Conservation (phyloP, 2,888 invertebrate genomes). For the Cantharis nigra region DNA sequence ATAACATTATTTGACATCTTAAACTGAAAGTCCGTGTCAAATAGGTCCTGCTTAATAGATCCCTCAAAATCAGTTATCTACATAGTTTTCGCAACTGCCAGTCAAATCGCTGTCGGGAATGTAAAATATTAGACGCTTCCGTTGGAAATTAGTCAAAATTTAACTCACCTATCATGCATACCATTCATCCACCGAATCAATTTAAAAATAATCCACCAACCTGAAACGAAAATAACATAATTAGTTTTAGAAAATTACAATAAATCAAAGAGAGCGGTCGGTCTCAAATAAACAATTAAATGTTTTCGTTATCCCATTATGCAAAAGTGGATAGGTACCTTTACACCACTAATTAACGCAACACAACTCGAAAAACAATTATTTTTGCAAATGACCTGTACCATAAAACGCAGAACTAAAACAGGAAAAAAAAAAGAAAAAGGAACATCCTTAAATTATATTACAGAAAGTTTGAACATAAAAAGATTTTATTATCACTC, state of each 20-base stretch:
- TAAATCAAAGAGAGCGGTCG: background rate
- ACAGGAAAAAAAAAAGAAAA: background rate
- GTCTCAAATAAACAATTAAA: background rate
- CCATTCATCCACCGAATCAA: background rate
- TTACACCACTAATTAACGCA: background rate
- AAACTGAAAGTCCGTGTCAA: background rate
- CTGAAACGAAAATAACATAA: background rate
- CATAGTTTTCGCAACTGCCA: background rate
- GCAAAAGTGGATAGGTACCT: background rate
- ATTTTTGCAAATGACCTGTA: background rate
- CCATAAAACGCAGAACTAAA: background rate
- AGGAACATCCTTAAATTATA: background rate
- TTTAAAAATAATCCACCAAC: background rate
- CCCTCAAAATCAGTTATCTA: background rate
- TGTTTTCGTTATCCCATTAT: background rate
- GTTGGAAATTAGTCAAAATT: background rate
- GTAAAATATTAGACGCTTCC: background rate
- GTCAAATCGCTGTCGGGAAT: background rate
- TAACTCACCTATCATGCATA: background rate
- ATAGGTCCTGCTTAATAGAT: background rate
- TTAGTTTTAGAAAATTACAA: background rate
- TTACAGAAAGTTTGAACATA: background rate
- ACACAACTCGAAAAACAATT: background rate
- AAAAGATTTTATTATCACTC: conserved; percentile 4
- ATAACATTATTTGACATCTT: background rate